Evolutionary conservation across 2,113 vertebrate genomes (phyloP).

Genomic region (Lagopus leucura): DNA sequence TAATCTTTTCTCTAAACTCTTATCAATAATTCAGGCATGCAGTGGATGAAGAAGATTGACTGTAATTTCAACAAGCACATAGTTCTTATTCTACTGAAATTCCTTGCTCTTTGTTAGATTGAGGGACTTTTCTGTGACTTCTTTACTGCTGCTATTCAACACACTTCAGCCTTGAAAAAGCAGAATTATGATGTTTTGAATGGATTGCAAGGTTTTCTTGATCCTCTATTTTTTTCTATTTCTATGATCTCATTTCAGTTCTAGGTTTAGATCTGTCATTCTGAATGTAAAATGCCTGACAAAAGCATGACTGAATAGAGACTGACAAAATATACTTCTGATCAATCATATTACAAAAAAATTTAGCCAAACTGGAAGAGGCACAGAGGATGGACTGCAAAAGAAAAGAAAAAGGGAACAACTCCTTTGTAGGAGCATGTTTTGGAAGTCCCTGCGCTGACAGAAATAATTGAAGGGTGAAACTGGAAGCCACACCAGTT

Average conservation of each 20-base stretch:
- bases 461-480: neutral
- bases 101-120: neutral
- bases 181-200: neutral
- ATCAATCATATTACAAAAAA: neutral
- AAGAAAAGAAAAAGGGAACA: neutral
- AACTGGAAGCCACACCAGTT: neutral
- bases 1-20: neutral
- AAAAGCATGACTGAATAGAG: neutral
- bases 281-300: neutral
- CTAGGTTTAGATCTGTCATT: neutral
- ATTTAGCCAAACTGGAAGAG: neutral
- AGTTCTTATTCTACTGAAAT: neutral
- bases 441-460: neutral
- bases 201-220: neutral
- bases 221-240: neutral
- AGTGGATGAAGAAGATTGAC: neutral
- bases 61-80: neutral
- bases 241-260: neutral
- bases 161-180: neutral
- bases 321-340: neutral
- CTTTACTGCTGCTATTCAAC: neutral
- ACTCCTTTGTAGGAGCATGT: neutral
- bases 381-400: neutral
- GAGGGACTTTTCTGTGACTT: neutral
- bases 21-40: neutral